These are phyloP conservation scores for Zosterops pallidus DNA, from an alignment of 2,113 vertebrate species.

Conservation along the genomic window DNA sequence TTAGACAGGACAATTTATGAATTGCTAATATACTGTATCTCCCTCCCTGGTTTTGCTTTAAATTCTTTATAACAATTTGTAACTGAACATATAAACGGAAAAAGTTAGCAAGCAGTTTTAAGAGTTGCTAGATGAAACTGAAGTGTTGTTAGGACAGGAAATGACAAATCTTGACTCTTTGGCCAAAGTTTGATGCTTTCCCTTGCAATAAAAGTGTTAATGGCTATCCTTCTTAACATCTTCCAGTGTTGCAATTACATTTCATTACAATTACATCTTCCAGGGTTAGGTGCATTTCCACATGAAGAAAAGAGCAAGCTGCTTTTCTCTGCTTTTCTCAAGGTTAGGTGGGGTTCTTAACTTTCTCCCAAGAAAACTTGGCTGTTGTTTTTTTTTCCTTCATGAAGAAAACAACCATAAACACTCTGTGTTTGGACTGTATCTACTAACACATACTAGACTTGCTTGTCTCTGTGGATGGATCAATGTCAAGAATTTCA, in stretches of 20 bases:
- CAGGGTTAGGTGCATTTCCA: background rate
- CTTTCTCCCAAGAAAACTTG: background rate
- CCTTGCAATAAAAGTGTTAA: slow-evolving; percentile 10
- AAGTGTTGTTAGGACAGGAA: slow-evolving; percentile 6
- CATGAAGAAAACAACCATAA: background rate
- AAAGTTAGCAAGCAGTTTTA: background rate
- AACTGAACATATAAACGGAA: background rate
- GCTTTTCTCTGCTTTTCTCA: background rate
- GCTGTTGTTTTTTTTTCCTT: background rate
- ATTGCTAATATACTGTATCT: background rate
- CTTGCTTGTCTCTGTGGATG: background rate
- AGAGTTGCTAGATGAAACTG: background rate
- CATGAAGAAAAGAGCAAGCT: background rate
- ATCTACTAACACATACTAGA: background rate
- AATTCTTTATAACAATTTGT: background rate
- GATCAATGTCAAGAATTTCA: background rate
- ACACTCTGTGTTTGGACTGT: background rate
- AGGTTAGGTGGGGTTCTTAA: background rate
- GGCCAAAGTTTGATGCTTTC: background rate
- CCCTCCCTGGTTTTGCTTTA: background rate
- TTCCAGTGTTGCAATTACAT: background rate
- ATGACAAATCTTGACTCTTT: background rate
- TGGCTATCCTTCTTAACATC: background rate
- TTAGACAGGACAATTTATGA: background rate
- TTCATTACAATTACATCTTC: background rate